Evolutionary conservation across 2,888 invertebrate species (phyloP).

Genomic region (Nephrotoma appendiculata): DNA sequence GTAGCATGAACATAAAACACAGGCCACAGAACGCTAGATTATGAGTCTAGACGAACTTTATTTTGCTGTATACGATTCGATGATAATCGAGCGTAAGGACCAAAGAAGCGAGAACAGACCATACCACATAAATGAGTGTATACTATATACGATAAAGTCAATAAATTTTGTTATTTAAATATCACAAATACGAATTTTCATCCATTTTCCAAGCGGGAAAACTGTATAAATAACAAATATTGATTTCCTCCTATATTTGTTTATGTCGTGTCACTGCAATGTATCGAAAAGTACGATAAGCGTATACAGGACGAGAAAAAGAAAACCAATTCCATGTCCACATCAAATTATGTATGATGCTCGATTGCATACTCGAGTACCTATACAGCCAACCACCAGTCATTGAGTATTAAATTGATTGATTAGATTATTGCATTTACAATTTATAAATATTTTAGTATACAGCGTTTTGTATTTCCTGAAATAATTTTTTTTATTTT

Average conservation of each 20-base stretch:
- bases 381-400: neutral
- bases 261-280: neutral
- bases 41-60: neutral
- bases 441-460: neutral
- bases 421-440: neutral
- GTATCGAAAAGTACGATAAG: neutral
- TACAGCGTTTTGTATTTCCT: neutral
- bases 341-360: neutral
- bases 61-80: neutral
- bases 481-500: neutral
- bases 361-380: neutral
- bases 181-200: neutral
- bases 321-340: neutral
- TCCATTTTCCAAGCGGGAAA: neutral
- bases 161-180: neutral
- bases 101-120: neutral
- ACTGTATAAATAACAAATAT: neutral
- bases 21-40: no score
- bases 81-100: neutral
- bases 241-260: neutral
- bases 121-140: neutral
- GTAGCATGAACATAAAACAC: no score
- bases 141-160: neutral
- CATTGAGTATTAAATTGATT: neutral
- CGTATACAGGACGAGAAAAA: neutral